These are phyloP conservation scores for Cephus nigrinus DNA, from an alignment of 2,888 invertebrate species.

Conservation along the genomic window DNA sequence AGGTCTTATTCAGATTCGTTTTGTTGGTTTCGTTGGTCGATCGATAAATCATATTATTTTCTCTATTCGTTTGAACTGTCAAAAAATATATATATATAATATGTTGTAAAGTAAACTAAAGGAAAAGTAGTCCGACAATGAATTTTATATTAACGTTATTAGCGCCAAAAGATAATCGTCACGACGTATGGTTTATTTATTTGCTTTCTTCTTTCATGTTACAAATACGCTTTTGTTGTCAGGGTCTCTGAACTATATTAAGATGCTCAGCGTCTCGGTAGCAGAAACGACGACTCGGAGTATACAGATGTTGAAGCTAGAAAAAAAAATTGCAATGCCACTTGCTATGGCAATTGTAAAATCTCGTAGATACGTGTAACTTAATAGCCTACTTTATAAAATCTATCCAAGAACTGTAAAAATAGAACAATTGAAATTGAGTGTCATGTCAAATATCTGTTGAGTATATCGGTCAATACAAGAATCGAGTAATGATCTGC, in stretches of 20 bases:
- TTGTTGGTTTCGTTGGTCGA: neutral
- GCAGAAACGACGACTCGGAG: neutral
- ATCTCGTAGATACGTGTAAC: neutral
- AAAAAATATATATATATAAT: neutral
- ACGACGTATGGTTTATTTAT: too few species aligned
- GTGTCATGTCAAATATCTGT: neutral
- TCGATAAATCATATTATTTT: neutral
- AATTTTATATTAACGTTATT: too few species aligned
- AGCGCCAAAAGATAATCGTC: too few species aligned
- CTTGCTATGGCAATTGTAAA: neutral
- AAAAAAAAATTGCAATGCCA: neutral
- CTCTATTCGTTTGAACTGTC: neutral
- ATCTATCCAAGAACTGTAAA: neutral
- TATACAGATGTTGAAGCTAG: neutral
- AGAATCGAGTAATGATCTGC: neutral
- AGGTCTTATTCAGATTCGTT: neutral
- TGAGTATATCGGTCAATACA: neutral
- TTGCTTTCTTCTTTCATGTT: neutral
- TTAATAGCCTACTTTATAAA: neutral
- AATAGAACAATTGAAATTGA: neutral
- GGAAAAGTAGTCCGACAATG: too few species aligned
- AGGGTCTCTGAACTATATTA: neutral
- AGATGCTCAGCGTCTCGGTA: neutral
- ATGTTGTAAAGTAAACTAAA: too few species aligned
- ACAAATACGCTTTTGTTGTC: neutral